These are phyloP conservation scores for Onychostoma macrolepis DNA, from an alignment of 2,113 vertebrate genomes.

Conservation along the genomic window DNA sequence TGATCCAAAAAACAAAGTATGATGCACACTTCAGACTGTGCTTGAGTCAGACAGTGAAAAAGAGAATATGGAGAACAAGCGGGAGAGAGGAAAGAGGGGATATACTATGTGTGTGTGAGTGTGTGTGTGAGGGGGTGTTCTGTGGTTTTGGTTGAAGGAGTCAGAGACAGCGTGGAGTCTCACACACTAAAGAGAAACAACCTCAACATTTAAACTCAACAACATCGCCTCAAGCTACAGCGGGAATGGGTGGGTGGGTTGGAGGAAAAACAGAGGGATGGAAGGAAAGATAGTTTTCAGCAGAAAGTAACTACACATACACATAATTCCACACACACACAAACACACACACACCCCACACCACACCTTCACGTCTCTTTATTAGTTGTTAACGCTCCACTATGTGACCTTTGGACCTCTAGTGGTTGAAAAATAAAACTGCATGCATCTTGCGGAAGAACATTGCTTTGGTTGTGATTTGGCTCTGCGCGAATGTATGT, in stretches of 20 bases:
- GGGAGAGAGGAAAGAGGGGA: neutral
- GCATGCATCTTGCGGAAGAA: neutral
- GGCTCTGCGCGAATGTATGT: neutral
- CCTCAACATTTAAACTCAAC: constrained; percentile 76
- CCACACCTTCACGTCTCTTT: neutral
- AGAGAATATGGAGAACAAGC: constrained; percentile 42
- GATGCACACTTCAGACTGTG: neutral
- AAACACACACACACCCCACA: neutral
- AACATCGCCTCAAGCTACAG: constrained; percentile 70
- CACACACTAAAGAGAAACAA: constrained; percentile 80
- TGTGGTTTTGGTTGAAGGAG: constrained; percentile 81
- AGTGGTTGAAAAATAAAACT: neutral
- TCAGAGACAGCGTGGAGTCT: constrained; percentile 84
- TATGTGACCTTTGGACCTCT: neutral
- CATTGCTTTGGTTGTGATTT: neutral
- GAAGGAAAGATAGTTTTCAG: constrained; percentile 53
- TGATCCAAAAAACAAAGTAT: neutral
- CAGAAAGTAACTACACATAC: neutral
- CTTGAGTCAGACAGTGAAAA: neutral
- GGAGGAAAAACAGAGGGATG: constrained; percentile 53
- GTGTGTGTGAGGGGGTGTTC: constrained; percentile 67
- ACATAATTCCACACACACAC: neutral
- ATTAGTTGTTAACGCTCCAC: neutral
- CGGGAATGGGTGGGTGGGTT: constrained; percentile 11
- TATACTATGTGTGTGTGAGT: constrained; percentile 47